A percentile compares a stretch with the other conserved stretches of the same genome.
phyloP scores from a whole-genome alignment of 2,113 vertebrate genomes.

The Blennius ocellaris region DNA sequence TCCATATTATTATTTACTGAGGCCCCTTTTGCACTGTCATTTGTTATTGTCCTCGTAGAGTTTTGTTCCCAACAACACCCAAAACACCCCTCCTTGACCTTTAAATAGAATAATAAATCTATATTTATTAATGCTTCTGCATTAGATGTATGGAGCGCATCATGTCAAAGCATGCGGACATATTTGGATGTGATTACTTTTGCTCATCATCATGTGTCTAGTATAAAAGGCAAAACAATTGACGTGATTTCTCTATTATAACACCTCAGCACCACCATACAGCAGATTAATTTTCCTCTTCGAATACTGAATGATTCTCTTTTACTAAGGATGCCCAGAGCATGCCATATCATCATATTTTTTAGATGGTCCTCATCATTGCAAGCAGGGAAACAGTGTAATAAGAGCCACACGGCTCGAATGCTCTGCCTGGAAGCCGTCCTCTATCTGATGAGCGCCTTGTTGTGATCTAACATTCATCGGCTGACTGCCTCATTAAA shows the following conservation, averaged over 20 bases:
- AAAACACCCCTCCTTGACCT: not conserved
- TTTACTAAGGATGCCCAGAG: conserved; percentile 23
- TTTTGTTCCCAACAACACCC: not conserved
- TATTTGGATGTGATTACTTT: not conserved
- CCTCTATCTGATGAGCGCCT: conserved; percentile 38
- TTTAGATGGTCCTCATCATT: conserved; percentile 23
- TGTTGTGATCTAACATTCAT: conserved; percentile 44
- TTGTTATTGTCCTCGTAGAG: not conserved
- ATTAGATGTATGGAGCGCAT: not conserved
- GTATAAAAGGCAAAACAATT: not conserved
- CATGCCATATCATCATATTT: conserved; percentile 28
- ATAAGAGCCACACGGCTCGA: conserved; percentile 44
- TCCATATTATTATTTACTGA: conserved; percentile 14
- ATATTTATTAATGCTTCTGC: not conserved
- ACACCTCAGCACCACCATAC: not conserved
- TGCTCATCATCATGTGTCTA: not conserved
- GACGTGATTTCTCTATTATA: not conserved
- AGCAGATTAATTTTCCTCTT: not conserved
- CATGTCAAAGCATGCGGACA: not conserved
- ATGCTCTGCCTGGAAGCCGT: conserved; percentile 46
- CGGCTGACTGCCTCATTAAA: conserved; percentile 54
- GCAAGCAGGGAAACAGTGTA: conserved; percentile 13
- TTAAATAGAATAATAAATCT: not conserved
- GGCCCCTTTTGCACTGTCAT: not conserved
- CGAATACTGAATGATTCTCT: conserved; percentile 28